Percentiles rank a stretch among this genome's conserved stretches.
These are phyloP conservation scores for Cryptosula pallasiana DNA, from an alignment of 2,888 invertebrate species.

Conservation along the genomic window DNA sequence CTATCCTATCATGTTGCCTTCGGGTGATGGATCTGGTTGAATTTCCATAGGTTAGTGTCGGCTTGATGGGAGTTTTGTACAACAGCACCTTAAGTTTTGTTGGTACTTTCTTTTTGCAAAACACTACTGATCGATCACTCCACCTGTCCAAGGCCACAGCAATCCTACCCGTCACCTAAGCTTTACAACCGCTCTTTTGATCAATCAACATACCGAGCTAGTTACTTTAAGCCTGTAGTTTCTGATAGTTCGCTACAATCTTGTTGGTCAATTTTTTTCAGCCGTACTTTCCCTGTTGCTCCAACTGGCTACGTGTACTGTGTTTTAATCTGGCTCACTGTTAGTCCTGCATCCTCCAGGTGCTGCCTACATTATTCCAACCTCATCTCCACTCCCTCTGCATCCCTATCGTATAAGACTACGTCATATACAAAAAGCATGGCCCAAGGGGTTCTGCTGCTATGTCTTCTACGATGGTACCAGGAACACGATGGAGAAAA, in stretches of 20 bases:
- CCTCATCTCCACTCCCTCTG: too few species aligned
- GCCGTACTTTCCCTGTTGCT: too few species aligned
- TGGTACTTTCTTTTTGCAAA: not conserved
- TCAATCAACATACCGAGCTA: not conserved
- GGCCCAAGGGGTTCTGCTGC: too few species aligned
- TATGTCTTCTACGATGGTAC: too few species aligned
- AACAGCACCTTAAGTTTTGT: not conserved
- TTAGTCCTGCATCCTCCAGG: not conserved
- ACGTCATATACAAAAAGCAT: not conserved
- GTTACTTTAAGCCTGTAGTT: not conserved
- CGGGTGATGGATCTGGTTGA: too few species aligned
- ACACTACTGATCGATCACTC: not conserved
- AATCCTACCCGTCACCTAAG: not conserved
- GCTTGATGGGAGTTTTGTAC: too few species aligned
- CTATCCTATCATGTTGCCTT: too few species aligned
- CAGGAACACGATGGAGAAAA: too few species aligned
- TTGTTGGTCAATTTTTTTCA: not conserved
- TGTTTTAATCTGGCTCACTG: not conserved
- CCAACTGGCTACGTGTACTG: not conserved
- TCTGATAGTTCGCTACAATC: too few species aligned
- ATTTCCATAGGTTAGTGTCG: too few species aligned
- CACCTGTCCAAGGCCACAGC: not conserved
- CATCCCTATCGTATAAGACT: not conserved
- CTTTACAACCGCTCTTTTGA: not conserved
- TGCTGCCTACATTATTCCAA: not conserved